Evolutionary conservation across 2,888 invertebrate species (phyloP).

Genomic region (Antheraea yamamai): DNA sequence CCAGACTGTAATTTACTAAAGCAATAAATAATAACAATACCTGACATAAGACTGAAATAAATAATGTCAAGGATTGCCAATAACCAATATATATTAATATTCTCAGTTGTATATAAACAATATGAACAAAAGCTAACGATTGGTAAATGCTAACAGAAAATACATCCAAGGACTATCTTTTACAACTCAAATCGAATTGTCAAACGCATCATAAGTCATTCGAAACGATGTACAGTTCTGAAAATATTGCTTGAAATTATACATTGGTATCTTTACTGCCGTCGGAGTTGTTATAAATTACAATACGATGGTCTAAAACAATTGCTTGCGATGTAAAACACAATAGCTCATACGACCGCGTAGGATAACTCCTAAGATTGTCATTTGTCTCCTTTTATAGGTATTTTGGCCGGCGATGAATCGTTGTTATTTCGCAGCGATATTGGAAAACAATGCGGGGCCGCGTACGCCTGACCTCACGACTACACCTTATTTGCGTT

Average conservation of each 20-base stretch:
- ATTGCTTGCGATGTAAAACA: constrained; percentile 7
- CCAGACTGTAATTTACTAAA: neutral
- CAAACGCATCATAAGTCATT: constrained; percentile 11
- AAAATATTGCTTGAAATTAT: constrained; percentile 11
- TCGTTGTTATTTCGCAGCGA: constrained; percentile 42
- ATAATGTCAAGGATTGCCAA: neutral
- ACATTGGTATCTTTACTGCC: constrained; percentile 4
- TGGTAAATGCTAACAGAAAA: neutral
- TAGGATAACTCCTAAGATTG: neutral
- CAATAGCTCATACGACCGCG: constrained; percentile 6
- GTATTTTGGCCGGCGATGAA: constrained; percentile 26
- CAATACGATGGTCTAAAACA: neutral
- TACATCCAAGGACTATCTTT: constrained; percentile 6
- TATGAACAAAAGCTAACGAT: neutral
- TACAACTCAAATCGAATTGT: constrained; percentile 30
- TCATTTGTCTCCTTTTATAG: constrained; percentile 11
- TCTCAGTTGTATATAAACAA: neutral
- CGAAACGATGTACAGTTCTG: neutral
- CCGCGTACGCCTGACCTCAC: constrained; percentile 66
- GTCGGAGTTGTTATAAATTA: neutral
- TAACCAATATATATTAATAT: neutral
- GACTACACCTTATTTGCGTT: constrained; percentile 61
- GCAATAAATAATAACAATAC: neutral
- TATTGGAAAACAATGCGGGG: constrained; percentile 63
- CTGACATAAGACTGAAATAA: neutral